These are phyloP conservation scores for Amphimallon solstitiale DNA, from an alignment of 2,888 invertebrate species.

Conservation along the genomic window DNA sequence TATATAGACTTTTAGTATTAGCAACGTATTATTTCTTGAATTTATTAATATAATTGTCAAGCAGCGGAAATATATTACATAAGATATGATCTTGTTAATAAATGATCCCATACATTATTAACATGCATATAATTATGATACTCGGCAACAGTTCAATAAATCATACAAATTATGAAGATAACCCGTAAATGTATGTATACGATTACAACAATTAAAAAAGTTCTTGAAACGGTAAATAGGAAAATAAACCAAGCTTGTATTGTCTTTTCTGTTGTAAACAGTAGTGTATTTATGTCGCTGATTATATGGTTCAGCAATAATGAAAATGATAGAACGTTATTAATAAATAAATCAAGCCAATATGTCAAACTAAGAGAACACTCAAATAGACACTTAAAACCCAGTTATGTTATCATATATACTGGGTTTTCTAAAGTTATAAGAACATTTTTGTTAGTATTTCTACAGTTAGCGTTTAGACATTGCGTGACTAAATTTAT, in stretches of 20 bases:
- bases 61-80: constrained; percentile 36
- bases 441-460: too few species aligned
- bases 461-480: too few species aligned
- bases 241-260: constrained; percentile 3
- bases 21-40: too few species aligned
- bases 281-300: constrained; percentile 34
- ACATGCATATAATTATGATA: constrained; percentile 10
- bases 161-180: constrained; percentile 38
- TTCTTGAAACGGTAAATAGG: constrained; percentile 25
- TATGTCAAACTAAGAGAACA: constrained; percentile 1
- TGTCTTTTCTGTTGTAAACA: constrained; percentile 16
- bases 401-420: too few species aligned
- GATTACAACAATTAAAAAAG: constrained; percentile 32
- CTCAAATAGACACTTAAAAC: background rate
- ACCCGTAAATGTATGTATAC: constrained; percentile 25
- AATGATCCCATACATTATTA: constrained; percentile 5
- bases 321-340: constrained; percentile 26
- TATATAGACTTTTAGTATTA: too few species aligned
- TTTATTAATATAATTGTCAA: constrained; percentile 30
- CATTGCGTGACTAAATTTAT: too few species aligned
- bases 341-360: constrained; percentile 19
- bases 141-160: constrained; percentile 31
- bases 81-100: constrained; percentile 28
- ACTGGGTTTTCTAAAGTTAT: too few species aligned
- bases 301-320: constrained; percentile 36